A percentile compares a stretch with the other conserved stretches of the same genome.
phyloP scores from a whole-genome alignment of 2,888 invertebrate species.

The Drosophila niveifrons region DNA sequence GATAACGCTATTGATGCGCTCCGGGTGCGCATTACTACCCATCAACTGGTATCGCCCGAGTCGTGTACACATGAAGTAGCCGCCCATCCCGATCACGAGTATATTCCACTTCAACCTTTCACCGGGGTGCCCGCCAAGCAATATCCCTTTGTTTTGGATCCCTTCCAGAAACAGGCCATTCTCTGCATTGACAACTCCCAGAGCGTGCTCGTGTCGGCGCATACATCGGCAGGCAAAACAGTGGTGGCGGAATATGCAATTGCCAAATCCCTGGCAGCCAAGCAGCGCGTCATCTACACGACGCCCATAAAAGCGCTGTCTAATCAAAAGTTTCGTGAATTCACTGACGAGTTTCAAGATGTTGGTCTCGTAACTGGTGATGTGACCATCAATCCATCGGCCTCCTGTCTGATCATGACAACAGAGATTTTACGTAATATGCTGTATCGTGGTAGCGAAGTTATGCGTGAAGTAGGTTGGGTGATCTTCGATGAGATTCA shows the following conservation, averaged over 20 bases:
- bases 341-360: slow-evolving; percentile 98
- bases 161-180: slow-evolving; percentile 99
- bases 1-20: slow-evolving; percentile 90
- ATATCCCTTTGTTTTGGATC: slow-evolving; percentile 97
- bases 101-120: slow-evolving; percentile 87
- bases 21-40: slow-evolving; percentile 93
- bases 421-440: slow-evolving; percentile 99
- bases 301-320: slow-evolving; percentile 99
- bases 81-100: slow-evolving; percentile 94
- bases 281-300: slow-evolving; percentile 99
- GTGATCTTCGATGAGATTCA: slow-evolving; percentile 99
- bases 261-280: slow-evolving; percentile 95
- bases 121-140: slow-evolving; percentile 93
- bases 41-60: slow-evolving; percentile 95
- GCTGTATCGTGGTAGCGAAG: slow-evolving; percentile 99
- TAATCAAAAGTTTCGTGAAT: slow-evolving; percentile 99
- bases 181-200: slow-evolving; percentile 98
- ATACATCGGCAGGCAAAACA: slow-evolving; percentile 99
- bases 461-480: slow-evolving; percentile 99
- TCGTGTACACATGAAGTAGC: slow-evolving; percentile 99
- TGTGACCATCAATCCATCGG: slow-evolving; percentile 99
- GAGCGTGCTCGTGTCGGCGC: slow-evolving; percentile 99
- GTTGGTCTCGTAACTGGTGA: slow-evolving; percentile 99
- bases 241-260: slow-evolving; percentile 99
- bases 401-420: slow-evolving; percentile 99